Percentiles rank a stretch among this genome's conserved stretches.
Conservation (phyloP, 53 echinoderm and acorn worm genomes). For the Apostichopus leukothele region DNA sequence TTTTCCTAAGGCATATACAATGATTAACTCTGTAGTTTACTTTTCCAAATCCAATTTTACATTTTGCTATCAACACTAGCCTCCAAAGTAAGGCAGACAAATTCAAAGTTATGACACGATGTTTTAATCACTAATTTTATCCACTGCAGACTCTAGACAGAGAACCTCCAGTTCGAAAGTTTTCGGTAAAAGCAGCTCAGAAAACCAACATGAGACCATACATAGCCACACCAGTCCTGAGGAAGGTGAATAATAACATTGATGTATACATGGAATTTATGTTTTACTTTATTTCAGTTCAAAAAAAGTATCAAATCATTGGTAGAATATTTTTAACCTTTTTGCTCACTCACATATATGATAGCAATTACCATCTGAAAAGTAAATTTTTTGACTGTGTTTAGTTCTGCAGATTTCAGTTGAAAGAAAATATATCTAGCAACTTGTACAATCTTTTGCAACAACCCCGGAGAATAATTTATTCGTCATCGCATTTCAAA, state of each 20-base stretch:
- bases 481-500: too few relatives aligned
- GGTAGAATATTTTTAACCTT: too few relatives aligned
- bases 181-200: constrained; percentile 57
- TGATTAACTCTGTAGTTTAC: background rate
- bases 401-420: too few relatives aligned
- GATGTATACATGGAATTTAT: too few relatives aligned
- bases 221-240: constrained; percentile 87
- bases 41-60: background rate
- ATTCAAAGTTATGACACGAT: background rate
- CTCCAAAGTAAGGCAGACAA: background rate
- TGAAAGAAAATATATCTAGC: too few relatives aligned
- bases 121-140: background rate
- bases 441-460: too few relatives aligned
- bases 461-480: too few relatives aligned
- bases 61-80: background rate
- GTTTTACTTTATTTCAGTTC: too few relatives aligned
- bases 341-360: too few relatives aligned
- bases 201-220: constrained; percentile 85
- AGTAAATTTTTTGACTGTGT: too few relatives aligned
- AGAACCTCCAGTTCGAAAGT: constrained; percentile 53
- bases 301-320: too few relatives aligned
- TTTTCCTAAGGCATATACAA: background rate
- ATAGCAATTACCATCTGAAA: too few relatives aligned
- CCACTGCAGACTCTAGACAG: constrained; percentile 43
- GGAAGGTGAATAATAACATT: constrained; percentile 63